Conservation (phyloP, 2,113 vertebrate species). For the Mesembrinibis cayennensis region DNA sequence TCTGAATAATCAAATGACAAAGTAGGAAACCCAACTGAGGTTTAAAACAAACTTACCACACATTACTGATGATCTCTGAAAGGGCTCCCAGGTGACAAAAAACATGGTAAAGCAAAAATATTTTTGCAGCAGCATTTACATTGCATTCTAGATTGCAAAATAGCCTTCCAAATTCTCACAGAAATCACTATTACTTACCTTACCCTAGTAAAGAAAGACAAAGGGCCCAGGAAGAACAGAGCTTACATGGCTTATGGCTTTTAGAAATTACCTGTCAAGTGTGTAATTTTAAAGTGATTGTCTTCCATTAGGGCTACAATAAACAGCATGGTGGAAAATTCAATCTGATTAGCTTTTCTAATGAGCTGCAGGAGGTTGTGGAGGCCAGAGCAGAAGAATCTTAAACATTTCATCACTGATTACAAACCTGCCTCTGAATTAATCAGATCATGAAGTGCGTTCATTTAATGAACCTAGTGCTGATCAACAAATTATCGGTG, state of each 20-base stretch:
- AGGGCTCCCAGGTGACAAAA: background rate
- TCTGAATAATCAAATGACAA: background rate
- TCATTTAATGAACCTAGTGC: conserved; percentile 52
- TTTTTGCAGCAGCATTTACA: background rate
- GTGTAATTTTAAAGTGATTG: conserved; percentile 65
- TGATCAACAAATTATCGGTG: conserved; percentile 47
- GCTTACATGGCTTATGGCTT: background rate
- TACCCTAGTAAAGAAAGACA: background rate
- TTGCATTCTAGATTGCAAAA: background rate
- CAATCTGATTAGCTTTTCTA: conserved; percentile 65
- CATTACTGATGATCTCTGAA: background rate
- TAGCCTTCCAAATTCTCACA: background rate
- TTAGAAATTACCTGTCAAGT: conserved; percentile 62
- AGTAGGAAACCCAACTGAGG: background rate
- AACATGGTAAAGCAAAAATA: background rate
- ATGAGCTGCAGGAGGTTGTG: conserved; percentile 61
- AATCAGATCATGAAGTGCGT: conserved; percentile 58
- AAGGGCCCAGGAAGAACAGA: background rate
- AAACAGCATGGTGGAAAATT: conserved; percentile 66
- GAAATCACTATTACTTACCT: background rate
- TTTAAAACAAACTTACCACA: background rate
- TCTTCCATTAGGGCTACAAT: conserved; percentile 59
- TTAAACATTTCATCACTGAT: conserved; percentile 62
- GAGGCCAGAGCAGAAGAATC: conserved; percentile 39
- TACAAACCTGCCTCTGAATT: conserved; percentile 58